Percentiles rank a stretch among this genome's conserved stretches.
Evolutionary conservation across 2,888 invertebrate species (phyloP).

Genomic region (Timema cristinae): DNA sequence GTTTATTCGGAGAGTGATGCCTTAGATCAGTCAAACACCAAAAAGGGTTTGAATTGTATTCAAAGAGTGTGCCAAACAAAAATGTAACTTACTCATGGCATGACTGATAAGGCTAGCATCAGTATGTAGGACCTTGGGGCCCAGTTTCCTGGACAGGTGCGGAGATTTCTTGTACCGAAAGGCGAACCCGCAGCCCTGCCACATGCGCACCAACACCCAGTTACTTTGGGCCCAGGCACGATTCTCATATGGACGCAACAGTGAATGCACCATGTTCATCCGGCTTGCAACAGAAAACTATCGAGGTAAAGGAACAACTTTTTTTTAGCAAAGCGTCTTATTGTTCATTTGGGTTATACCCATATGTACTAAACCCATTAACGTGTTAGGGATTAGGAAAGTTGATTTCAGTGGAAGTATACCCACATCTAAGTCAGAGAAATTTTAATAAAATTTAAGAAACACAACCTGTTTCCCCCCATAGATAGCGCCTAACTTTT

Average conservation of each 20-base stretch:
- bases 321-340: too few relatives aligned
- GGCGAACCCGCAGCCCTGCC: conserved; percentile 80
- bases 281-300: conserved; percentile 46
- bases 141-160: conserved; percentile 46
- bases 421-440: too few relatives aligned
- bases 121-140: conserved; percentile 46
- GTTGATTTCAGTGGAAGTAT: too few relatives aligned
- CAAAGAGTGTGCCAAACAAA: neutral
- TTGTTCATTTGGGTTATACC: too few relatives aligned
- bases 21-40: neutral
- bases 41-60: neutral
- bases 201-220: conserved; percentile 77
- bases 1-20: too few relatives aligned
- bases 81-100: conserved; percentile 41
- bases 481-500: too few relatives aligned
- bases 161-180: conserved; percentile 60
- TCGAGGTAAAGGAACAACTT: neutral
- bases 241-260: conserved; percentile 75
- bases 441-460: too few relatives aligned
- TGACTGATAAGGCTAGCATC: conserved; percentile 46
- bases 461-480: too few relatives aligned
- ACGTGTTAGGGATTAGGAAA: too few relatives aligned
- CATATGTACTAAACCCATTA: too few relatives aligned
- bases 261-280: conserved; percentile 59
- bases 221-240: conserved; percentile 81